phyloP scores from a whole-genome alignment of 1,140 invertebrate species.

The Harpegnathos saltator region DNA sequence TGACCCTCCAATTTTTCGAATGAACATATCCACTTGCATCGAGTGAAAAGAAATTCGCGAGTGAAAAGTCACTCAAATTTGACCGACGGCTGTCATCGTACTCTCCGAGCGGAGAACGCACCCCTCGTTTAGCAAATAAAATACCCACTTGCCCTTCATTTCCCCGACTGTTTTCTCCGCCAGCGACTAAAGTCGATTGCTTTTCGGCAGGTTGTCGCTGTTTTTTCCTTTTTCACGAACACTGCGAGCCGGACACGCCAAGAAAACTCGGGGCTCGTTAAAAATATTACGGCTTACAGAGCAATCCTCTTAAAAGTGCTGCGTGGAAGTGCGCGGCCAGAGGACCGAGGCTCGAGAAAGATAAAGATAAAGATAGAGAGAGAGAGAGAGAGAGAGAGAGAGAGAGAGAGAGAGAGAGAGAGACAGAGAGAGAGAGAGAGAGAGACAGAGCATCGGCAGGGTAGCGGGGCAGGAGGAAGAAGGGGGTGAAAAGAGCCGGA shows the following conservation, averaged over 20 bases:
- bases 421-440: too few species aligned
- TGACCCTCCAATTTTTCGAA: too few species aligned
- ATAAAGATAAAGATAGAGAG: too few species aligned
- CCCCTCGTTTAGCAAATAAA: neutral
- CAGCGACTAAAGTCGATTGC: slow-evolving; percentile 3
- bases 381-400: too few species aligned
- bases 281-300: slow-evolving; percentile 72
- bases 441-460: too few species aligned
- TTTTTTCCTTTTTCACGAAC: neutral
- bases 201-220: slow-evolving; percentile 10
- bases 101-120: too few species aligned
- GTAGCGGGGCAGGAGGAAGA: slow-evolving; percentile 35
- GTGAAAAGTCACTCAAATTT: too few species aligned
- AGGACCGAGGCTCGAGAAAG: neutral
- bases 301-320: slow-evolving; percentile 75
- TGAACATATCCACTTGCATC: too few species aligned
- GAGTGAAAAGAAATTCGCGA: too few species aligned
- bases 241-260: neutral
- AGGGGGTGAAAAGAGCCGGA: slow-evolving; percentile 56
- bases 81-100: too few species aligned
- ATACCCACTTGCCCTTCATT: too few species aligned
- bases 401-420: too few species aligned
- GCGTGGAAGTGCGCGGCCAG: slow-evolving; percentile 58
- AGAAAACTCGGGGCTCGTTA: slow-evolving; percentile 66
- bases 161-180: neutral